Percentiles rank a stretch among this genome's conserved stretches.
phyloP scores from a whole-genome alignment of 2,797 vertebrate species.

The Sternarchorhynchus goeldii region DNA sequence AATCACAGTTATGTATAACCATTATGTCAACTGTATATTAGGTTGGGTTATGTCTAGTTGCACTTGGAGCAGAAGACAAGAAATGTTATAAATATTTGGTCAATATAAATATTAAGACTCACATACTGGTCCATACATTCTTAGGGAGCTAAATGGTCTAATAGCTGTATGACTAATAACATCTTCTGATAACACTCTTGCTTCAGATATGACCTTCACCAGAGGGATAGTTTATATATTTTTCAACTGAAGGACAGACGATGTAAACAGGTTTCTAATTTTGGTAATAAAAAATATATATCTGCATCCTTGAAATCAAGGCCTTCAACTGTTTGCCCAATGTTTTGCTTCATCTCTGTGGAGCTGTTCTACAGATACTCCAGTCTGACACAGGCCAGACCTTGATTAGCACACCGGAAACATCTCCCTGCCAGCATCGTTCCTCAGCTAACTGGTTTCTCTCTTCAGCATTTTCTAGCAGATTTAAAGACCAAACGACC shows the following conservation, averaged over 20 bases:
- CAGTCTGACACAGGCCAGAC: conserved; percentile 7
- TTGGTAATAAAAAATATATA: neutral
- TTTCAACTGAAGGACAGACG: neutral
- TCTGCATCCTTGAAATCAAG: neutral
- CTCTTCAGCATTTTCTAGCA: no score
- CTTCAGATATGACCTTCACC: neutral
- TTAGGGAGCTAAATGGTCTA: neutral
- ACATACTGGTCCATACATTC: neutral
- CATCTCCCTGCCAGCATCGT: neutral
- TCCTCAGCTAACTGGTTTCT: neutral
- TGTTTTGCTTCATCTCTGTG: neutral
- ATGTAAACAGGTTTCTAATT: conserved; percentile 36
- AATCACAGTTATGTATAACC: no score
- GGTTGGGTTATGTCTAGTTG: neutral
- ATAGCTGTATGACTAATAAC: neutral
- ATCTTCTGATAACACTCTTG: neutral
- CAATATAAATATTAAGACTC: conserved; percentile 1
- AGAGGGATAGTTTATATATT: neutral
- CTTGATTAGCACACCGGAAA: neutral
- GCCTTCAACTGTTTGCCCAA: neutral
- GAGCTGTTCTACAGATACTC: neutral
- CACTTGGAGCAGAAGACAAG: neutral
- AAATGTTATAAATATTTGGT: neutral
- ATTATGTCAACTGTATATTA: no score
- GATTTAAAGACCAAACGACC: neutral